Evolutionary conservation across 2,888 invertebrate species (phyloP), one percentile per base, ranked within the genome.

Genomic region (Cryptocheilus praepositus): DNA sequence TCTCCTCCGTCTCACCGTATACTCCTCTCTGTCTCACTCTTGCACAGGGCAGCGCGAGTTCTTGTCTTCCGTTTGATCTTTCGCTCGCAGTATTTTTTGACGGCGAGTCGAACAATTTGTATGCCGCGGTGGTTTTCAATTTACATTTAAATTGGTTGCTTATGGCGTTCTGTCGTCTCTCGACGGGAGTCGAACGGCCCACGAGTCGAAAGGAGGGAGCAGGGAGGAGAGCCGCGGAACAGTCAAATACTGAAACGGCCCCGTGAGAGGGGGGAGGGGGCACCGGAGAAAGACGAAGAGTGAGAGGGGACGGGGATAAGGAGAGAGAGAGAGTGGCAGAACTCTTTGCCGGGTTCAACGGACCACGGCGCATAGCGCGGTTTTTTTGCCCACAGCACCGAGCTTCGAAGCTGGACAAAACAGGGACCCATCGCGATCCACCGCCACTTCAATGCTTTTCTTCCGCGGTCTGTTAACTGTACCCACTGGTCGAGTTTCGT

Each of bases 71-170:
- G 87, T 88, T 88, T 88, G 88, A 88, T 88, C 88, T 88, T 86
- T 83, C 36, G 85, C 85, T 86, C 86, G 85, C 85, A 83, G 86
- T 88, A 88, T 88, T 88, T 88, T 88, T 88, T 87, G 88, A 88
- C 86, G 88, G 77, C 84, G 87, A 86, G 88, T 88, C 88, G 86
- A 87, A 88, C 88, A 88, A 88, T 88, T 88, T 88, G 88, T 88
- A 88, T 88, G 88, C 88, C 87, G 81, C 83, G 87, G 85, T 86
- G 88, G 83, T 86, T 88, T 88, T 88, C 88, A 88, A 88, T 88
- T 88, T 88, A 88, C 88, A 88, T 88, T 88, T 88, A 88, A 88
- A 88, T 88, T 88, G 88, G 87, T 88, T 88, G 88, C 88, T 88
- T 88, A 88, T 88, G 88, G 87, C 85, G 85, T 83, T 82, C 83